Conservation (phyloP, 1,140 invertebrate genomes). For the Leptinotarsa defecta region DNA sequence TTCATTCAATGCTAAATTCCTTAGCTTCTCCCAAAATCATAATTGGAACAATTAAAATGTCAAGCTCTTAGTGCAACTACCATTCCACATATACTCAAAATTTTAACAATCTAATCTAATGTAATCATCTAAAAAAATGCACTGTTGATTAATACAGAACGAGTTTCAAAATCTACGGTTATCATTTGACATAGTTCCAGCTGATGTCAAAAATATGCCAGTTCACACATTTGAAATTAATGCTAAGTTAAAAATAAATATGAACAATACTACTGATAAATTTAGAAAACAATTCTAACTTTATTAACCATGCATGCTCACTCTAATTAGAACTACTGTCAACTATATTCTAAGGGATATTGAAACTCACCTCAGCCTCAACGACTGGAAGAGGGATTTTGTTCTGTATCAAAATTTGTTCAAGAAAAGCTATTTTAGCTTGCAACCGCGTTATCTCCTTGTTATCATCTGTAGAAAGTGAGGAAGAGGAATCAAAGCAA, state of each 20-base stretch:
- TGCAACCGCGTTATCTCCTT: slow-evolving; percentile 46
- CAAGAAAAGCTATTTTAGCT: slow-evolving; percentile 47
- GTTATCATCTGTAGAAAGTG: slow-evolving; percentile 41
- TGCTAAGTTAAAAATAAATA: too few species aligned
- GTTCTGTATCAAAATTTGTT: slow-evolving; percentile 49
- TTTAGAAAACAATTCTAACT: too few species aligned
- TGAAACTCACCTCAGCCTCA: slow-evolving; percentile 29
- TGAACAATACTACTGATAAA: too few species aligned
- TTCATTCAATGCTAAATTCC: slow-evolving; percentile 39
- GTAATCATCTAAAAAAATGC: not conserved
- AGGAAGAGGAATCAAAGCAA: slow-evolving; percentile 46
- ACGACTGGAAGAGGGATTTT: slow-evolving; percentile 47
- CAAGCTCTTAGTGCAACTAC: slow-evolving; percentile 41
- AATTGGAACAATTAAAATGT: slow-evolving; percentile 30
- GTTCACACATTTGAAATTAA: too few species aligned
- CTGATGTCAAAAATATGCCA: not conserved
- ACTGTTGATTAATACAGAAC: not conserved
- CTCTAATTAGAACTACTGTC: not conserved
- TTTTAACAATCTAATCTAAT: slow-evolving; percentile 14
- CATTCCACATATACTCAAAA: slow-evolving; percentile 30
- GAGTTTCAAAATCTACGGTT: not conserved
- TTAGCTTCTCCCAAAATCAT: slow-evolving; percentile 46
- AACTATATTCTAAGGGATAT: not conserved
- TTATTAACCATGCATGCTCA: slow-evolving; percentile 5
- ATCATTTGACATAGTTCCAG: not conserved